Conservation (phyloP, 2,113 vertebrate species). For the Lagenorhynchus albirostris region DNA sequence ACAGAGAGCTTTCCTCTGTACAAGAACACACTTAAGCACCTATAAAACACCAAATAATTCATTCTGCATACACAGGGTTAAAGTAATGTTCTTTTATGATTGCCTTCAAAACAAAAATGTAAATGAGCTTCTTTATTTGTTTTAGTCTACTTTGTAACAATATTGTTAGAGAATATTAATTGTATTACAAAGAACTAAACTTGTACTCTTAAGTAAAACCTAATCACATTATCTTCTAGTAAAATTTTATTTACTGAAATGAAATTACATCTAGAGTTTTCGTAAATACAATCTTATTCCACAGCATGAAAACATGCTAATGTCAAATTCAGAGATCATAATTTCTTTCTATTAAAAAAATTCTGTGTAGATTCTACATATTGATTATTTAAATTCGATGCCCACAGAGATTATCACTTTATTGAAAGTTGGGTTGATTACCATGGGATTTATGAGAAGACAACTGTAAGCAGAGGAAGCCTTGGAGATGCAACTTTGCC, state of each 20-base stretch:
- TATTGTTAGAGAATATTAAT: not conserved
- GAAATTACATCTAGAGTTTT: not conserved
- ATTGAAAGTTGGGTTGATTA: constrained; percentile 4
- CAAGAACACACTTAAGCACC: not conserved
- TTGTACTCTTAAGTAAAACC: constrained; percentile 6
- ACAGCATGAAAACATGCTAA: not conserved
- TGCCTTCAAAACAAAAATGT: constrained; percentile 29
- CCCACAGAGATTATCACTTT: not conserved
- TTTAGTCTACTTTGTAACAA: not conserved
- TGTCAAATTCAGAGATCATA: not conserved
- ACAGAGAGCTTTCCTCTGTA: not conserved
- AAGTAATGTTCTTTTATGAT: not conserved
- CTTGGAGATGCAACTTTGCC: constrained; percentile 36
- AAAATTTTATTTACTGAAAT: not conserved
- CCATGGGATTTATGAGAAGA: constrained; percentile 20
- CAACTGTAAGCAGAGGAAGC: constrained; percentile 15
- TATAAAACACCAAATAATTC: not conserved
- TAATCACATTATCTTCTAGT: not conserved
- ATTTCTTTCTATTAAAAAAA: not conserved
- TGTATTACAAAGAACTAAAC: constrained; percentile 19
- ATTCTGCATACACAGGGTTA: not conserved
- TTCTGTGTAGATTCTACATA: not conserved
- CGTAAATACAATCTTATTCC: not conserved
- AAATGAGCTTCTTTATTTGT: not conserved
- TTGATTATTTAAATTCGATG: constrained; percentile 32